Conservation (phyloP, 2,113 vertebrate species). For the Kobus ellipsiprymnus region DNA sequence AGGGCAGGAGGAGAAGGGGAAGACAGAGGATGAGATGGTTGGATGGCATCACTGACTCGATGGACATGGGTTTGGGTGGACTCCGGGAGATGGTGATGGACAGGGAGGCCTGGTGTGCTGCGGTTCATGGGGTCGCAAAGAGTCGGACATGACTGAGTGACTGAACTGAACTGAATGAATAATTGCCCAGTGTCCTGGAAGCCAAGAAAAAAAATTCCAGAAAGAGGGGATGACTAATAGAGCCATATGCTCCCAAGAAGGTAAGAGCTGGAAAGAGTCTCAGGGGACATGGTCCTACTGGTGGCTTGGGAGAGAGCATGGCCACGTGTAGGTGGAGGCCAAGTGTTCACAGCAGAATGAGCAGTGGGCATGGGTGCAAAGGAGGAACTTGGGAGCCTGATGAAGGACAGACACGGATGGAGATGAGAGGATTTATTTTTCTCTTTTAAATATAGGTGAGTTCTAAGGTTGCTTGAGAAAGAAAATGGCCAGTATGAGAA, state of each 20-base stretch:
- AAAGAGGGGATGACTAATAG: neutral
- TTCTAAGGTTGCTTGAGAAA: neutral
- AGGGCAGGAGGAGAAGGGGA: neutral
- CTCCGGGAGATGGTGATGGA: neutral
- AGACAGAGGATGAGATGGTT: neutral
- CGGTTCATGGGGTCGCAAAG: neutral
- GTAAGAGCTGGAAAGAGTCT: neutral
- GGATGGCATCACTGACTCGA: neutral
- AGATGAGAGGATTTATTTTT: neutral
- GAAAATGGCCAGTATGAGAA: neutral
- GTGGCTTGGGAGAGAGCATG: neutral
- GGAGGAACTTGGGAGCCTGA: neutral
- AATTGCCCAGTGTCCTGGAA: neutral
- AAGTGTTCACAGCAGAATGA: neutral
- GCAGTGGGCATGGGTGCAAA: neutral
- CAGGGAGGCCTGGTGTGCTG: neutral
- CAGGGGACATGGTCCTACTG: neutral
- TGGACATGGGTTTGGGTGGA: neutral
- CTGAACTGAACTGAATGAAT: neutral
- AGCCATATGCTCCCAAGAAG: neutral
- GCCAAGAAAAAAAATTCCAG: neutral
- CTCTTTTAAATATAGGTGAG: neutral
- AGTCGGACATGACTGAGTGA: fast-evolving
- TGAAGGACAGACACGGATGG: neutral
- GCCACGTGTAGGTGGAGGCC: neutral